Evolutionary conservation across 2,888 invertebrate genomes (phyloP).

Genomic region (Euclidia mi): DNA sequence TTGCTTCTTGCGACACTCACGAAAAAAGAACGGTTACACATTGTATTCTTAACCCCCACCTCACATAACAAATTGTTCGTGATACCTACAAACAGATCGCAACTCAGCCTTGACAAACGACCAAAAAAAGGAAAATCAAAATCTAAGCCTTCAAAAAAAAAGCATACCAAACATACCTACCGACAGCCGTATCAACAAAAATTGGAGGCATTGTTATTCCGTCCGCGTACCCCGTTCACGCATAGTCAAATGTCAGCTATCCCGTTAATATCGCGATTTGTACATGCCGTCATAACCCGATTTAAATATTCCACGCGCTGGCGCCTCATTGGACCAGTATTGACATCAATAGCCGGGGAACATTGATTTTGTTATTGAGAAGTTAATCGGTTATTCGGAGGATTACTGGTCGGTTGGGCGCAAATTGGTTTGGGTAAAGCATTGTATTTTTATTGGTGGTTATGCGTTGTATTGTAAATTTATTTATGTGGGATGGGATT

Average conservation of each 20-base stretch:
- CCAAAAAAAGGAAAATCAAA: neutral
- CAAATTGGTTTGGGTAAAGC: neutral
- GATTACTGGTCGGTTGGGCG: conserved; percentile 16
- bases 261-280: conserved; percentile 40
- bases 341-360: conserved; percentile 39
- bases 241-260: conserved; percentile 53
- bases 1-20: too few relatives aligned
- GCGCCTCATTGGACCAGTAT: conserved; percentile 48
- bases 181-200: conserved; percentile 7
- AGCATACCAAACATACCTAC: conserved; percentile 4
- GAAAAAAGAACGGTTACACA: too few relatives aligned
- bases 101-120: too few relatives aligned
- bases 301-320: conserved; percentile 52
- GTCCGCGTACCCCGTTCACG: conserved; percentile 32
- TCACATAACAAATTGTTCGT: too few relatives aligned
- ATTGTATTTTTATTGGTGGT: too few relatives aligned
- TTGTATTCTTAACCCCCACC: too few relatives aligned
- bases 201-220: conserved; percentile 38
- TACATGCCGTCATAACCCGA: conserved; percentile 30
- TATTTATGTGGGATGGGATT: too few relatives aligned
- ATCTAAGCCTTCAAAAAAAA: neutral
- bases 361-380: conserved; percentile 50
- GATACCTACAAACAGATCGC: too few relatives aligned
- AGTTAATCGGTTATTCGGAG: conserved; percentile 49
- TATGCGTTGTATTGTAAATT: too few relatives aligned